Evolutionary conservation across 2,797 vertebrate species (phyloP).

Genomic region (Epinephelus coioides): DNA sequence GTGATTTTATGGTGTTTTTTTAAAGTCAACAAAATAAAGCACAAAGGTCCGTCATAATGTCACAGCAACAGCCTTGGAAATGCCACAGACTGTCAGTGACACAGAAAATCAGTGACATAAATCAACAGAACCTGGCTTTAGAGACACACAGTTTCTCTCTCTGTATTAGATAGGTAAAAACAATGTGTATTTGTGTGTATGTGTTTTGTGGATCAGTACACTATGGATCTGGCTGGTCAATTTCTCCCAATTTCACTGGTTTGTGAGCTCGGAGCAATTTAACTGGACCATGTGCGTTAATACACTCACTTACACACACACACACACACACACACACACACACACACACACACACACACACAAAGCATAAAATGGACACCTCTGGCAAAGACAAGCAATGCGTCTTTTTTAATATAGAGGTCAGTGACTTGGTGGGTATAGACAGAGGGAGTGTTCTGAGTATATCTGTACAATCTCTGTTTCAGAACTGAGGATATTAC

Average conservation of each 20-base stretch:
- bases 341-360: neutral
- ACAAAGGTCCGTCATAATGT: constrained; percentile 21
- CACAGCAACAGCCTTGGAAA: constrained; percentile 28
- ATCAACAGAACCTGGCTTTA: constrained; percentile 35
- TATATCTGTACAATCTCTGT: too few relatives aligned
- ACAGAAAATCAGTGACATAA: constrained; percentile 57
- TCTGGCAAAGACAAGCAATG: constrained; percentile 34
- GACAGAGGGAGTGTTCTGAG: neutral
- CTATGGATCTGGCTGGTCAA: neutral
- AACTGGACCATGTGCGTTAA: neutral
- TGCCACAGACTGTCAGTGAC: constrained; percentile 44
- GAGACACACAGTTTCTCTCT: constrained; percentile 17
- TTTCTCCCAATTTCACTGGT: neutral
- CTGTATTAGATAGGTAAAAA: constrained; percentile 24
- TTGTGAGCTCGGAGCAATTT: constrained; percentile 18
- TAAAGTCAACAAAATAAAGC: constrained; percentile 15
- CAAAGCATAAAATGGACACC: neutral
- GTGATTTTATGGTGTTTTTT: neutral
- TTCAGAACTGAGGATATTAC: too few relatives aligned
- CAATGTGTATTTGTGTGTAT: neutral
- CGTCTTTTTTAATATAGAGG: constrained; percentile 31
- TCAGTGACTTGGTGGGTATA: constrained; percentile 9
- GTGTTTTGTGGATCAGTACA: constrained; percentile 39
- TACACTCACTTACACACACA: neutral
- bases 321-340: neutral